A percentile compares a stretch with the other conserved stretches of the same genome.
Conservation (phyloP, 1,140 invertebrate genomes). For the Lepidostoma basale region DNA sequence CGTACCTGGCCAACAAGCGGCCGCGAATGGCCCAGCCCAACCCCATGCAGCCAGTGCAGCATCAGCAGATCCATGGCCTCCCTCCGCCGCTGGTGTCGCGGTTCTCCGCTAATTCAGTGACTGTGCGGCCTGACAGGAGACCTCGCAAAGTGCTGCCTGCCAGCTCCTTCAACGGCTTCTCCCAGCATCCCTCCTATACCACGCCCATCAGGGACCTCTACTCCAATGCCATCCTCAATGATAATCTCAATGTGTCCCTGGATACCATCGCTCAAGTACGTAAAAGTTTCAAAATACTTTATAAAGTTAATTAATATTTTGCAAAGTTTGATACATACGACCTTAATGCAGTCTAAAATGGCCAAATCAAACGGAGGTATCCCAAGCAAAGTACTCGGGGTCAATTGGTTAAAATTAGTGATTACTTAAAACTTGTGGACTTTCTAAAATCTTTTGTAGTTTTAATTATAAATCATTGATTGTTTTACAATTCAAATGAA, state of each 20-base stretch:
- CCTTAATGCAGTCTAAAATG: too few relatives aligned
- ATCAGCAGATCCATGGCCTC: too few relatives aligned
- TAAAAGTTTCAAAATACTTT: too few relatives aligned
- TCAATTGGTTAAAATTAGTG: too few relatives aligned
- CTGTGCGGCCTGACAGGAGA: slow-evolving; percentile 2
- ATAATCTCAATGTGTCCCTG: slow-evolving; percentile 58
- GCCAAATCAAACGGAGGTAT: too few relatives aligned
- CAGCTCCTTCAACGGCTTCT: slow-evolving; percentile 50
- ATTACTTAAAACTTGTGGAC: too few relatives aligned
- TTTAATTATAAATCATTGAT: too few relatives aligned
- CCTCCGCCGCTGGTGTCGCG: slow-evolving; percentile 15
- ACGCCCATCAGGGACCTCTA: slow-evolving; percentile 22
- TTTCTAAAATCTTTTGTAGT: too few relatives aligned
- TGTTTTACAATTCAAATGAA: too few relatives aligned
- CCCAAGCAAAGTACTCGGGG: too few relatives aligned
- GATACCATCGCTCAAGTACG: slow-evolving; percentile 59
- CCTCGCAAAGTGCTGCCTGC: slow-evolving; percentile 45
- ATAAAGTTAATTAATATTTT: too few relatives aligned
- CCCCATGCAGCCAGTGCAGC: background rate
- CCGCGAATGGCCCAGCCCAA: slow-evolving; percentile 6
- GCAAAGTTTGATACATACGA: too few relatives aligned
- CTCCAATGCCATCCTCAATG: slow-evolving; percentile 44
- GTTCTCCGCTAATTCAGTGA: background rate
- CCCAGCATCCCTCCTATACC: slow-evolving; percentile 37
- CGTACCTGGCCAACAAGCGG: background rate